A percentile compares a stretch with the other conserved stretches of the same genome.
Evolutionary conservation across 2,113 vertebrate genomes (phyloP).

Genomic region (Manacus vitellinus): DNA sequence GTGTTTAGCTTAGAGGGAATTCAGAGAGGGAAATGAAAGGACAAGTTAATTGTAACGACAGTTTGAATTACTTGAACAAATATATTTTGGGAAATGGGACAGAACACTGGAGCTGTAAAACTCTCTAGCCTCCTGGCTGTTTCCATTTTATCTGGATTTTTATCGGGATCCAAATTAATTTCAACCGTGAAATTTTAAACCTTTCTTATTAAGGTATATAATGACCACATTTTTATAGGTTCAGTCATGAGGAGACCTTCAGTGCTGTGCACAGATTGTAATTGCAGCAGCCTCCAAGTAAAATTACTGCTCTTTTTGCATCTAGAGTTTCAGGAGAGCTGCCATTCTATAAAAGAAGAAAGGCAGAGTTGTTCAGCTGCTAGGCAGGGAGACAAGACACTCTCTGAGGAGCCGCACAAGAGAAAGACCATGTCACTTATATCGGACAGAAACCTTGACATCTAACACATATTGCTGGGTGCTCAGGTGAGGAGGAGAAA

Average conservation of each 20-base stretch:
- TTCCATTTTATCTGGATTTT: slow-evolving; percentile 15
- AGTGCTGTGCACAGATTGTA: not conserved
- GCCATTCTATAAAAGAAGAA: not conserved
- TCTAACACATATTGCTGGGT: not conserved
- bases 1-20: slow-evolving; percentile 51
- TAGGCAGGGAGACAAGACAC: not conserved
- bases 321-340: not conserved
- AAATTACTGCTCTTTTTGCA: not conserved
- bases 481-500: not conserved
- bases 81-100: slow-evolving; percentile 40
- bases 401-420: not conserved
- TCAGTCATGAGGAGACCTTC: not conserved
- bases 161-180: not conserved
- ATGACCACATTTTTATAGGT: not conserved
- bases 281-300: not conserved
- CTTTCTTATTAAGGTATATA: slow-evolving; percentile 20
- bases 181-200: not conserved
- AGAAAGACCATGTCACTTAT: not conserved
- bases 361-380: not conserved
- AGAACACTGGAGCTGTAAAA: slow-evolving; percentile 30
- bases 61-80: slow-evolving; percentile 57
- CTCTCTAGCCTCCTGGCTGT: not conserved
- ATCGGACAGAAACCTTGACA: not conserved
- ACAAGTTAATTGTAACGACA: slow-evolving; percentile 44
- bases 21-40: slow-evolving; percentile 38